These are phyloP conservation scores for Melanotaenia parkinsoni DNA, from an alignment of 2,797 vertebrate species.

Conservation along the genomic window DNA sequence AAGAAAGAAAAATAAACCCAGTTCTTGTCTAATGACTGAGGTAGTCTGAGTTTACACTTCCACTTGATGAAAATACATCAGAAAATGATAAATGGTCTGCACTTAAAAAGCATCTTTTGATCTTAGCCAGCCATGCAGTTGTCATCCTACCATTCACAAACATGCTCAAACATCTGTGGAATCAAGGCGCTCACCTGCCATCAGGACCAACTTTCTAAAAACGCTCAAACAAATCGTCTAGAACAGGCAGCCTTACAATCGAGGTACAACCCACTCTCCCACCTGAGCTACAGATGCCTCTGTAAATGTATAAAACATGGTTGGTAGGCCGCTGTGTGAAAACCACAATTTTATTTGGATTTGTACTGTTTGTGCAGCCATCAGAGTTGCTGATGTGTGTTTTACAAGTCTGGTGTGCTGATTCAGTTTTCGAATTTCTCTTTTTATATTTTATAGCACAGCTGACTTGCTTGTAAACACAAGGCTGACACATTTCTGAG, in stretches of 20 bases:
- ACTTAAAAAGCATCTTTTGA: conserved; percentile 1
- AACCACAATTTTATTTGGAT: background rate
- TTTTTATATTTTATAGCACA: conserved; percentile 18
- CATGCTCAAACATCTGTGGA: background rate
- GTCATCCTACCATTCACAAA: background rate
- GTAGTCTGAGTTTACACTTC: conserved; percentile 30
- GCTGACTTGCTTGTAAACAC: conserved; percentile 35
- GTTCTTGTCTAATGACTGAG: conserved; percentile 22
- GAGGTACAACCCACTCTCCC: background rate
- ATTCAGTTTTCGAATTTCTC: conserved; percentile 11
- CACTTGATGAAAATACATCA: conserved; percentile 5
- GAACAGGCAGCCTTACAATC: background rate
- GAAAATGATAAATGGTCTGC: background rate
- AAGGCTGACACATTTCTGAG: conserved; percentile 46
- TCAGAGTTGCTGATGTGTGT: background rate
- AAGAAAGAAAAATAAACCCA: background rate
- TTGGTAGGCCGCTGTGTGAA: background rate
- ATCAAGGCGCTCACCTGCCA: background rate
- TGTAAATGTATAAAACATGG: background rate
- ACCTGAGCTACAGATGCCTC: background rate
- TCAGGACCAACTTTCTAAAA: background rate
- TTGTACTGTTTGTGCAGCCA: conserved; percentile 6
- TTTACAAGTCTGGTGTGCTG: conserved; percentile 7
- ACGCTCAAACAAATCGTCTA: background rate
- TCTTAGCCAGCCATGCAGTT: background rate